Evolutionary conservation across 2,888 invertebrate genomes (phyloP).

Genomic region (Criorhina ranunculi): DNA sequence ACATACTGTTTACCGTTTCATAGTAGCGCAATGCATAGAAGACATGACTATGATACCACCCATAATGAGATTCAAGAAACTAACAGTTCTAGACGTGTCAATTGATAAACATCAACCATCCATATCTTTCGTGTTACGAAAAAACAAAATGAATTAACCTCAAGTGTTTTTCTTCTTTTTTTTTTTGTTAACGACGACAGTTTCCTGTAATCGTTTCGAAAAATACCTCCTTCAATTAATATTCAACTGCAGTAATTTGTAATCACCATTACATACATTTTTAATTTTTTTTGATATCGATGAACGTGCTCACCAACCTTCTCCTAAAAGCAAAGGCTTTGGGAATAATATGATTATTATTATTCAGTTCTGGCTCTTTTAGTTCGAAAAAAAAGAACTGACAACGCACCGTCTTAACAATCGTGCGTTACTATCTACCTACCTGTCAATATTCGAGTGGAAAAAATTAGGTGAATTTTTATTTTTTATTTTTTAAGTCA

Average conservation of each 20-base stretch:
- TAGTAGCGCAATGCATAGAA: background rate
- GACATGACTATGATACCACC: slow-evolving; percentile 22
- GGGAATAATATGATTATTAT: slow-evolving; percentile 27
- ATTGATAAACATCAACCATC: slow-evolving; percentile 37
- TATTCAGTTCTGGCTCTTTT: slow-evolving; percentile 26
- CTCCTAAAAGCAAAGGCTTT: slow-evolving; percentile 4
- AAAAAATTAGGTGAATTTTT: slow-evolving; percentile 18
- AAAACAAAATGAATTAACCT: slow-evolving; percentile 13
- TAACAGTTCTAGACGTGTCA: slow-evolving; percentile 37
- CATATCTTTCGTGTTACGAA: slow-evolving; percentile 9
- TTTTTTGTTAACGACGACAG: slow-evolving; percentile 43
- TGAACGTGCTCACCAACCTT: slow-evolving; percentile 48
- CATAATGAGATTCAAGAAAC: slow-evolving; percentile 15
- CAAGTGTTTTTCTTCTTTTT: background rate
- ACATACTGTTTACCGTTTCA: slow-evolving; percentile 25
- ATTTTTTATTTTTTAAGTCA: background rate
- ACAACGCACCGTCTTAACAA: slow-evolving; percentile 6
- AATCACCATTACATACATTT: slow-evolving; percentile 69
- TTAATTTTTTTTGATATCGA: slow-evolving; percentile 26
- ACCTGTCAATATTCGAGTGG: slow-evolving; percentile 36
- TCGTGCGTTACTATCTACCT: slow-evolving; percentile 13
- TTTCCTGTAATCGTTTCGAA: slow-evolving; percentile 64
- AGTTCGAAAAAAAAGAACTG: background rate
- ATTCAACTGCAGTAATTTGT: slow-evolving; percentile 66
- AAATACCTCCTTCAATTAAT: slow-evolving; percentile 62